A percentile compares a stretch with the other conserved stretches of the same genome.
phyloP scores from a whole-genome alignment of 2,888 invertebrate species.

The Scaeva pyrastri region DNA sequence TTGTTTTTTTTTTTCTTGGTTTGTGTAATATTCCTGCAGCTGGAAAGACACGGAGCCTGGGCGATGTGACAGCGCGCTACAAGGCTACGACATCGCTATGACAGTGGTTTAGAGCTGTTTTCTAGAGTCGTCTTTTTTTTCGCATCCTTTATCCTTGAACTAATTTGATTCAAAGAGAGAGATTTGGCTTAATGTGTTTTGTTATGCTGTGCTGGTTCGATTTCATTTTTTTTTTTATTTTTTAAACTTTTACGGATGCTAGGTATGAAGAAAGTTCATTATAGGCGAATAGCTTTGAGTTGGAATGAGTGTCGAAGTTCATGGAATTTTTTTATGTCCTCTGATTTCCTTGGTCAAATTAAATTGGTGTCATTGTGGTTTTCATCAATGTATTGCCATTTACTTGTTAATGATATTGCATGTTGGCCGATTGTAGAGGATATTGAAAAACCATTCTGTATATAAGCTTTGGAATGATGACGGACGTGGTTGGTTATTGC shows the following conservation, averaged over 20 bases:
- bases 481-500: no score
- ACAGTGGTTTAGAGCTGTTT: slow-evolving; percentile 53
- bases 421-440: no score
- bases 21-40: slow-evolving; percentile 4
- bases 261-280: slow-evolving; percentile 20
- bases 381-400: background rate
- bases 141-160: slow-evolving; percentile 44
- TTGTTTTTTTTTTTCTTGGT: slow-evolving; percentile 5
- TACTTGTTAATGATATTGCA: no score
- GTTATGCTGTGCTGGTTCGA: slow-evolving; percentile 9
- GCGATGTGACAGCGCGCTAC: slow-evolving; percentile 26
- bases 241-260: background rate
- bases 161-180: slow-evolving; percentile 49
- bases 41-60: background rate
- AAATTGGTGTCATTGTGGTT: slow-evolving; percentile 1
- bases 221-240: slow-evolving; percentile 2
- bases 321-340: background rate
- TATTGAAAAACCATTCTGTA: no score
- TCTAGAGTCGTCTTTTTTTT: slow-evolving; percentile 19
- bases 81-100: slow-evolving; percentile 12
- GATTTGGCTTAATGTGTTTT: slow-evolving; percentile 45
- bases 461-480: no score
- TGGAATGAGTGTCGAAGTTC: background rate
- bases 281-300: no score
- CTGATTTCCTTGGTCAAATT: slow-evolving; percentile 5